phyloP scores from a whole-genome alignment of 2,113 vertebrate genomes.

The Formicarius rufipectus region DNA sequence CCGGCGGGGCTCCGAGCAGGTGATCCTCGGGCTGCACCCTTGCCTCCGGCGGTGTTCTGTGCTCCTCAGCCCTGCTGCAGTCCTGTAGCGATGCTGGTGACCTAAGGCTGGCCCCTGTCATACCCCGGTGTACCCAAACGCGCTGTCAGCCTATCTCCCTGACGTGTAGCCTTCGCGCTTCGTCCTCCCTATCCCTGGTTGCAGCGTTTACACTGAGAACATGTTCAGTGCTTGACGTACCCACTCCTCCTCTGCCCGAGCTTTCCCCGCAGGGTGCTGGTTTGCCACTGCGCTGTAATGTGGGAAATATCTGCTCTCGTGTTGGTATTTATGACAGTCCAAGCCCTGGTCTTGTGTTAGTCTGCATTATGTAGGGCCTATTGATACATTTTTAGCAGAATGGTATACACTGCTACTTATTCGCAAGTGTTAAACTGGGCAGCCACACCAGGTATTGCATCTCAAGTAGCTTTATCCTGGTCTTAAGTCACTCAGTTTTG shows the following conservation, averaged over 20 bases:
- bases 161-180: not conserved
- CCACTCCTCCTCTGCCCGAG: not conserved
- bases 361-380: not conserved
- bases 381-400: not conserved
- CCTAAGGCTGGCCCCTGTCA: not conserved
- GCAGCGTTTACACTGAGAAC: not conserved
- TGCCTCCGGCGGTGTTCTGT: not conserved
- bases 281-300: not conserved
- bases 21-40: not conserved
- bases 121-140: not conserved
- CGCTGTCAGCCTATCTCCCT: rapidly evolving
- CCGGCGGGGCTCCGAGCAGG: not conserved
- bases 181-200: not conserved
- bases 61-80: not conserved
- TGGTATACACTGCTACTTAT: not conserved
- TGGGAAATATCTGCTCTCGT: not conserved
- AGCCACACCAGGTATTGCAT: not conserved
- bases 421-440: not conserved
- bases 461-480: not conserved
- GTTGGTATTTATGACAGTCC: not conserved
- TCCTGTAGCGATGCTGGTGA: not conserved
- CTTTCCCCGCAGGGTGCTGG: not conserved
- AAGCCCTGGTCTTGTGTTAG: not conserved
- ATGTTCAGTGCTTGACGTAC: not conserved
- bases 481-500: not conserved